Conservation (phyloP, 2,113 vertebrate genomes). For the Cnemophilus loriae region DNA sequence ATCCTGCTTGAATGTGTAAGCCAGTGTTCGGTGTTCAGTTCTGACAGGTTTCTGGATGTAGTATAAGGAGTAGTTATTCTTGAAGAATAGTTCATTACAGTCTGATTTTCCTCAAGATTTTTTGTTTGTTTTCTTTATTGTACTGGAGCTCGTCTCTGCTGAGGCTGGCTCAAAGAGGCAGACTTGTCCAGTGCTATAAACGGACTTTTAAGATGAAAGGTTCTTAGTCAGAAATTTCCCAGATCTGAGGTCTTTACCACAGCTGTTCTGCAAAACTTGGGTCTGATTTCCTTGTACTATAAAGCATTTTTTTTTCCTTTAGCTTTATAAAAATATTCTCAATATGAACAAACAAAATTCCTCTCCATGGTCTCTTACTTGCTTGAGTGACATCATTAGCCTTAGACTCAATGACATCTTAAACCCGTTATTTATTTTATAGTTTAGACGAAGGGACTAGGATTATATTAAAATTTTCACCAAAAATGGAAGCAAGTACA, state of each 20-base stretch:
- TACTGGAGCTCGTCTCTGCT: neutral
- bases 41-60: constrained; percentile 11
- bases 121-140: neutral
- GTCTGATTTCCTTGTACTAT: neutral
- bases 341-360: neutral
- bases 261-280: neutral
- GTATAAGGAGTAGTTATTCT: neutral
- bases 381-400: neutral
- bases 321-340: neutral
- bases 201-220: neutral
- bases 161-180: neutral
- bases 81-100: neutral
- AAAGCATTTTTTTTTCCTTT: neutral
- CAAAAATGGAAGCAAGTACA: neutral
- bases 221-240: neutral
- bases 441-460: neutral
- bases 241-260: constrained; percentile 1
- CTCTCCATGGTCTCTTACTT: neutral
- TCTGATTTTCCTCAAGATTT: neutral
- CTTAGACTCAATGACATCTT: neutral
- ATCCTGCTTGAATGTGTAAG: neutral
- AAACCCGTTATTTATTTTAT: neutral
- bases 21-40: neutral
- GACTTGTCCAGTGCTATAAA: neutral
- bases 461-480: neutral